These are phyloP conservation scores for Ctenosaura bakeri DNA, from an alignment of 2,797 vertebrate genomes.

Conservation along the genomic window DNA sequence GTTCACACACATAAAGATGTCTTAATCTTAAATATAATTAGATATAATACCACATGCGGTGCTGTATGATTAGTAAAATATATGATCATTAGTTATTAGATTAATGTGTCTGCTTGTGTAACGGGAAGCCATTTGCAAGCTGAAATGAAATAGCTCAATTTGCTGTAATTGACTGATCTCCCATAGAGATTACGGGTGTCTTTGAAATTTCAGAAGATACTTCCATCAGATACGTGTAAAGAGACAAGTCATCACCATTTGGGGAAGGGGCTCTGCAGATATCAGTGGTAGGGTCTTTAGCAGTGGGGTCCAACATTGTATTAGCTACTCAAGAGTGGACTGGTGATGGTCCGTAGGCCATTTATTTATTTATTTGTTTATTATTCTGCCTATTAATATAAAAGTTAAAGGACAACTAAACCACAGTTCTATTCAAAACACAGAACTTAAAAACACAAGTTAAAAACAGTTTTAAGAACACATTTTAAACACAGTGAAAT, in stretches of 20 bases:
- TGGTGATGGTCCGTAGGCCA: not conserved
- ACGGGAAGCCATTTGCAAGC: slow-evolving; percentile 85
- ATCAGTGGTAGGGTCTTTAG: no score
- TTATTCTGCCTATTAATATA: no score
- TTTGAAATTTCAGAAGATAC: slow-evolving; percentile 79
- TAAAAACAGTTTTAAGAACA: no score
- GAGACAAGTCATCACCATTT: slow-evolving; percentile 32
- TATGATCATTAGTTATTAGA: slow-evolving; percentile 88
- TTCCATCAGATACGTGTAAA: slow-evolving; percentile 76
- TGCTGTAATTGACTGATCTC: slow-evolving; percentile 86
- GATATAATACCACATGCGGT: slow-evolving; percentile 83
- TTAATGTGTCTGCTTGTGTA: slow-evolving; percentile 86
- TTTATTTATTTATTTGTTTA: not conserved
- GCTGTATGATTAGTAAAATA: slow-evolving; percentile 86
- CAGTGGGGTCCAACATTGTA: not conserved
- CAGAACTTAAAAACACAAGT: no score
- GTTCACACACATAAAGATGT: slow-evolving; percentile 81
- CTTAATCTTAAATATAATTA: slow-evolving; percentile 88
- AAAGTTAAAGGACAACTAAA: no score
- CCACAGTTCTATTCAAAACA: no score
- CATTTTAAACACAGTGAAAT: no score
- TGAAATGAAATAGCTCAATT: slow-evolving; percentile 87
- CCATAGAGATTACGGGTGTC: slow-evolving; percentile 80
- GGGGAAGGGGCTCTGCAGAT: not conserved
- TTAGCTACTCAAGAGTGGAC: no score